Base-by-base conservation (phyloP, 2,888 invertebrate species). In the Isotomurus palustris region DNA sequence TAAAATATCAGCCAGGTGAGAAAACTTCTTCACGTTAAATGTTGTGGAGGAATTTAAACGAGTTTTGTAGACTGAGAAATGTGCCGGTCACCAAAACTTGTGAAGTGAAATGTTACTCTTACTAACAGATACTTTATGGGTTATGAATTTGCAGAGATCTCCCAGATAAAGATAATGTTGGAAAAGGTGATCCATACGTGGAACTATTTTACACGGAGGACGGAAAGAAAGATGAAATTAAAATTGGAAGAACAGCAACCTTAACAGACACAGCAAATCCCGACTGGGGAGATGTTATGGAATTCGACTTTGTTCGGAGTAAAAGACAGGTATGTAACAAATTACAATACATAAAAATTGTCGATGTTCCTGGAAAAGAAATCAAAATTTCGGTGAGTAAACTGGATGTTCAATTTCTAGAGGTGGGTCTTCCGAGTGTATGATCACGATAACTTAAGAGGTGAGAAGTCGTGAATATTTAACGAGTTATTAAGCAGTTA, bases 101-200 rank as follows among this genome's bases (percentile, higher is more conserved):
- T n/a, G n/a, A n/a, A n/a, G n/a, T n/a, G n/a, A n/a, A n/a, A n/a
- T n/a, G n/a, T n/a, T n/a, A n/a, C n/a, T n/a, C n/a, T n/a, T n/a
- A n/a, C n/a, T n/a, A n/a, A n/a, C n/a, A n/a, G n/a, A n/a, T n/a
- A n/a, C n/a, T n/a, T n/a, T n/a, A n/a, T n/a, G n/a, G n/a, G n/a
- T n/a, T n/a, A n/a, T n/a, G n/a, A n/a, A 32, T 10, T 32, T 14
- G 8, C 28, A 62, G 66, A 27, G 62, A 58, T 19, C 53, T 70
- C 5, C 64, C 67, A 1, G 67, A 68, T 38, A 70, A 70, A 48
- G 69, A 70, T 45, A 64, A 63, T 2, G 12, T 68, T 10, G 69
- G 69, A 19, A 60, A 60, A 1, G 53, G 57, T 6, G 67, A 64
- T 27, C 62, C 64, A 1, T 70, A 68, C 53, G 66, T 64, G 6